Percentiles rank a stretch among this genome's conserved stretches.
phyloP scores from a whole-genome alignment of 2,888 invertebrate genomes.

The Dascillus cervinus region DNA sequence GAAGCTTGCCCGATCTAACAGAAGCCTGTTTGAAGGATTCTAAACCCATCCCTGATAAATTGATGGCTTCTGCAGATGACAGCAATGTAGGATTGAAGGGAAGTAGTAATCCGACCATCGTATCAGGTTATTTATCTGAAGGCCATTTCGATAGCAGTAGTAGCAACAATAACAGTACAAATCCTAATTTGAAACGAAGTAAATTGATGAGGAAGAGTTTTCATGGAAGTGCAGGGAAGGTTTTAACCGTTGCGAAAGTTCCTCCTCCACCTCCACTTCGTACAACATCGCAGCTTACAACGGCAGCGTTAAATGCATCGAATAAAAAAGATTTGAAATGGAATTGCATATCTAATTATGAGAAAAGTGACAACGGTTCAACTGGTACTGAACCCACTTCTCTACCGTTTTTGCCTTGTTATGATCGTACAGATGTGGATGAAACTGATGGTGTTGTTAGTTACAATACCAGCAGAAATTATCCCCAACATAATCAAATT shows the following conservation, averaged over 20 bases:
- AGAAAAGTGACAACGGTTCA: constrained; percentile 20
- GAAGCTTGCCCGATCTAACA: constrained; percentile 86
- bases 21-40: constrained; percentile 56
- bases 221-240: constrained; percentile 76
- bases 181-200: constrained; percentile 79
- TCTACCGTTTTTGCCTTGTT: constrained; percentile 53
- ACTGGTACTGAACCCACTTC: constrained; percentile 49
- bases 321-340: no score
- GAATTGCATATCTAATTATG: constrained; percentile 36
- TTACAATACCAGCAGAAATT: constrained; percentile 24
- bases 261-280: constrained; percentile 79
- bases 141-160: constrained; percentile 74
- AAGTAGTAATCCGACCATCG: constrained; percentile 48
- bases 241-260: constrained; percentile 75
- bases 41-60: constrained; percentile 31
- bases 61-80: constrained; percentile 61
- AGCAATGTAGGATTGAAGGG: constrained; percentile 62
- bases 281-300: constrained; percentile 77
- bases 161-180: constrained; percentile 56
- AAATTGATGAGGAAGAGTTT: constrained; percentile 85
- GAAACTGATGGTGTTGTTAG: constrained; percentile 6
- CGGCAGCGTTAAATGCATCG: no score
- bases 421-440: constrained; percentile 29
- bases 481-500: constrained; percentile 37
- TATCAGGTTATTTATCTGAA: constrained; percentile 80